These are phyloP conservation scores for Bucorvus abyssinicus DNA, from an alignment of 2,797 vertebrate species.

Conservation along the genomic window DNA sequence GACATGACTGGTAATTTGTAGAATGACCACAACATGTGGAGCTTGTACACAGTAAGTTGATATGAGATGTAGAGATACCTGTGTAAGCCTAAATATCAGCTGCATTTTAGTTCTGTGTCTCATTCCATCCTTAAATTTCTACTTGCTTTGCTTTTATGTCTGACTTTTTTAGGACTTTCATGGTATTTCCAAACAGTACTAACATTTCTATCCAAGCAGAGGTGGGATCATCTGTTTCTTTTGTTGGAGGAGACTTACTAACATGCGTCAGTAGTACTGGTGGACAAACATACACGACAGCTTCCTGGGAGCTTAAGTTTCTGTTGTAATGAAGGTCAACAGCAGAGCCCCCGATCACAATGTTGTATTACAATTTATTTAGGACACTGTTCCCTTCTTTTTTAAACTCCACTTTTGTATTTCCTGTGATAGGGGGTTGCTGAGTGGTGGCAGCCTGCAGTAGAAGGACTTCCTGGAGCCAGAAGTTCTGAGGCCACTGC, in stretches of 20 bases:
- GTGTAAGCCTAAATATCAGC: background rate
- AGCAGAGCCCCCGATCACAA: background rate
- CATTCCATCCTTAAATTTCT: background rate
- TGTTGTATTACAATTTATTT: background rate
- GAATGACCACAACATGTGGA: background rate
- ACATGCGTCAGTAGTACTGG: accelerated
- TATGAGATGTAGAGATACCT: background rate
- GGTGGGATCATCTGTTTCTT: background rate
- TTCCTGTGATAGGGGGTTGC: background rate
- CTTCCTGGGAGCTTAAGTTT: background rate
- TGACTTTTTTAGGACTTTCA: background rate
- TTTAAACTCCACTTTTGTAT: background rate
- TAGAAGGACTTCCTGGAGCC: background rate
- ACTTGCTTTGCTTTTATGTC: background rate
- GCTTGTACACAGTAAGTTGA: background rate
- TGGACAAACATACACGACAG: background rate
- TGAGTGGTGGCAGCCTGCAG: background rate
- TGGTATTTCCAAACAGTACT: no score
- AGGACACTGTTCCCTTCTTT: background rate
- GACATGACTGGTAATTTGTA: background rate
- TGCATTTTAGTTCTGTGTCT: background rate
- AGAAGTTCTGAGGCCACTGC: background rate
- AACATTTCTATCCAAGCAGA: background rate
- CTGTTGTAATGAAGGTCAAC: background rate
- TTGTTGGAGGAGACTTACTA: background rate